Conservation (phyloP, 92 coral and sea anemone genomes). For the Phenganax stokvisi region DNA sequence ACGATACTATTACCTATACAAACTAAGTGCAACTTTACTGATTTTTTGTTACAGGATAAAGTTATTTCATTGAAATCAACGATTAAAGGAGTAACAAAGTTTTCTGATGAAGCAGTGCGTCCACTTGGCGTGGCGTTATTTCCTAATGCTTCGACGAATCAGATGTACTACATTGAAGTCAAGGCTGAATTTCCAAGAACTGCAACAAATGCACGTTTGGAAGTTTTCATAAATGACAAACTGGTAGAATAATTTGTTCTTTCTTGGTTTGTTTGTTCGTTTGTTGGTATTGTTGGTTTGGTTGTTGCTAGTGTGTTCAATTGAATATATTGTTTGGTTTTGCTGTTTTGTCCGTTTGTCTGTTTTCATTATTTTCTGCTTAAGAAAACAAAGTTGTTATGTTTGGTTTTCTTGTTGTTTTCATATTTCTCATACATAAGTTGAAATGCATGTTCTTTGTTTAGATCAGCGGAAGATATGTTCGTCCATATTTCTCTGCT, state of each 20-base stretch:
- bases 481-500: constrained; percentile 58
- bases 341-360: background rate
- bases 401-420: too few species aligned
- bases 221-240: background rate
- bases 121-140: constrained; percentile 4
- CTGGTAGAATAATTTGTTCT: background rate
- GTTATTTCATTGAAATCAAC: constrained; percentile 9
- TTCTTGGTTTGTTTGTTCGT: background rate
- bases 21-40: background rate
- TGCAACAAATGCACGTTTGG: background rate
- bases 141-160: constrained; percentile 15
- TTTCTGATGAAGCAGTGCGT: background rate
- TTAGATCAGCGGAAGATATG: constrained; percentile 39
- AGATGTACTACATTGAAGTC: constrained; percentile 27
- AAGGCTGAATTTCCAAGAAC: background rate
- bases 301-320: background rate
- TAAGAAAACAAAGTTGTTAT: too few species aligned
- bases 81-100: background rate
- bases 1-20: too few species aligned
- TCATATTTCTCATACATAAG: background rate
- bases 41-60: constrained; percentile 18
- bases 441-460: background rate
- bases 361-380: background rate
- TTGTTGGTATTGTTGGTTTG: background rate
- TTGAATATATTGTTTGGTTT: too few species aligned